Evolutionary conservation across 2,113 vertebrate species (phyloP).

Genomic region (Turnix velox): DNA sequence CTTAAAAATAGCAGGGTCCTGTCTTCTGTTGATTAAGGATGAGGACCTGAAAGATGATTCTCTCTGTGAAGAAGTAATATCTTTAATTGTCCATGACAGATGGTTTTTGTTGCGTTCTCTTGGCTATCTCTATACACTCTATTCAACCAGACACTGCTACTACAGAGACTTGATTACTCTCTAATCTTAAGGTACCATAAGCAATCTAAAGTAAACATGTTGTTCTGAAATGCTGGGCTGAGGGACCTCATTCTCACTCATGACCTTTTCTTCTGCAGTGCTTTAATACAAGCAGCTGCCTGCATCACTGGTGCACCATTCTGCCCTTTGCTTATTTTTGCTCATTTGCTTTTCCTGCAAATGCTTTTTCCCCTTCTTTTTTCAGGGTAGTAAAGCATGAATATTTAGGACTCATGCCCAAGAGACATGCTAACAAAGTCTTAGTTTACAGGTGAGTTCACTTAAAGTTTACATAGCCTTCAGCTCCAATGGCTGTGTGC

Average conservation of each 20-base stretch:
- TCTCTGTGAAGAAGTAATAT: background rate
- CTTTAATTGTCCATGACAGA: background rate
- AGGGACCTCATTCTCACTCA: background rate
- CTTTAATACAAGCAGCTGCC: background rate
- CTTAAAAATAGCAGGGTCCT: conserved; percentile 17
- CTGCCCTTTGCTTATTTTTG: background rate
- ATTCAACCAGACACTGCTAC: background rate
- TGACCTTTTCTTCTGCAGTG: background rate
- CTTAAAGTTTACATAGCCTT: background rate
- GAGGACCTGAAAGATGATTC: background rate
- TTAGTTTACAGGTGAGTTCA: background rate
- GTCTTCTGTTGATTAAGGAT: background rate
- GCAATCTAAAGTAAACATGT: background rate
- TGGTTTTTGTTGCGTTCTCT: background rate
- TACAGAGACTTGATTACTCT: background rate
- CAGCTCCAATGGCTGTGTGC: background rate
- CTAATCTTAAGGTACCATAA: background rate
- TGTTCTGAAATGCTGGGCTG: background rate
- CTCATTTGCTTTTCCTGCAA: background rate
- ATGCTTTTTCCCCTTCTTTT: background rate
- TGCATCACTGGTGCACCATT: background rate
- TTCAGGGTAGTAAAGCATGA: background rate
- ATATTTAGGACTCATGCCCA: background rate
- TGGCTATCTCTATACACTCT: background rate
- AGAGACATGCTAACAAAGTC: background rate